Evolutionary conservation across 2,797 vertebrate genomes (phyloP).

Genomic region (Eupleurogrammus muticus): DNA sequence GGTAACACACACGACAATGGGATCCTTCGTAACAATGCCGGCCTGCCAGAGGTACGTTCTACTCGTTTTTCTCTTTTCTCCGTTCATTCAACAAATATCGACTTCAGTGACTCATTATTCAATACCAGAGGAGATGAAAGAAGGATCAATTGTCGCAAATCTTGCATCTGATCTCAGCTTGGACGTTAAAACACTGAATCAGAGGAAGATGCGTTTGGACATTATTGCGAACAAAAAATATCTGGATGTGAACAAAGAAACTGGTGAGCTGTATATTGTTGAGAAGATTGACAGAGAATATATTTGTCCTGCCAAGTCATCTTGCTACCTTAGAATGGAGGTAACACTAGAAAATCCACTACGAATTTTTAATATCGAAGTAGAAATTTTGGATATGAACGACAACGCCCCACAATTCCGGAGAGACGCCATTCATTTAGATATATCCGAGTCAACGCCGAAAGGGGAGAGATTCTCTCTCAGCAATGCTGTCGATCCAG

Average conservation of each 20-base stretch:
- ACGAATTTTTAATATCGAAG: constrained; percentile 64
- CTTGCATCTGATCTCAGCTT: constrained; percentile 68
- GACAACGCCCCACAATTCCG: constrained; percentile 71
- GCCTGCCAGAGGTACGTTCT: constrained; percentile 58
- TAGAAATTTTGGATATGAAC: constrained; percentile 64
- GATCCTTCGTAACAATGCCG: constrained; percentile 15
- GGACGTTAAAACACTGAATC: constrained; percentile 56
- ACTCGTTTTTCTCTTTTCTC: neutral
- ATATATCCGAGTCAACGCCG: constrained; percentile 8
- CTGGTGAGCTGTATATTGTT: constrained; percentile 61
- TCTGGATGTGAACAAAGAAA: constrained; percentile 68
- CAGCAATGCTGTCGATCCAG: constrained; percentile 70
- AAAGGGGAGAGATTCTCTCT: constrained; percentile 58
- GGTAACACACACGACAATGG: neutral
- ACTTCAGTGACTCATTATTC: constrained; percentile 66
- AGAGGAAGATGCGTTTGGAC: constrained; percentile 66
- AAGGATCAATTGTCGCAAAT: constrained; percentile 72
- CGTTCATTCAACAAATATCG: constrained; percentile 37
- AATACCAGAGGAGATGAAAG: constrained; percentile 73
- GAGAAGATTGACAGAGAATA: constrained; percentile 73
- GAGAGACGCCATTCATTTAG: constrained; percentile 21
- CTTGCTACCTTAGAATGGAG: constrained; percentile 69
- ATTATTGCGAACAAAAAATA: constrained; percentile 48
- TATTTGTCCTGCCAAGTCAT: constrained; percentile 40
- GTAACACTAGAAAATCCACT: constrained; percentile 63